These are phyloP conservation scores for Hipparchia sbordonii DNA, from an alignment of 2,888 invertebrate genomes.

Conservation along the genomic window DNA sequence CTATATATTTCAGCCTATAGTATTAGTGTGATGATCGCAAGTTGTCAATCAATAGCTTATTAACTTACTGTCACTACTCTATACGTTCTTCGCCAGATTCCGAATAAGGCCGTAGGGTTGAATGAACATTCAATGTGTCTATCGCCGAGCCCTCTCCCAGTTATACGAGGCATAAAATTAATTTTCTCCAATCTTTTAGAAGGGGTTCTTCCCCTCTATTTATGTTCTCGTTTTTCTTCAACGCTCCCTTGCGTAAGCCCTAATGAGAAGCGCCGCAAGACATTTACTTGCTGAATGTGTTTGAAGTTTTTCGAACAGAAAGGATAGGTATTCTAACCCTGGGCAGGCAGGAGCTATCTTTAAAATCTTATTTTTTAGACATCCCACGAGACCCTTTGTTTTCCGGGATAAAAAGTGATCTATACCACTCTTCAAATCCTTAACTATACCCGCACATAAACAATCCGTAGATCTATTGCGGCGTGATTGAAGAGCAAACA, in stretches of 20 bases:
- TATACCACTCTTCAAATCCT: no score
- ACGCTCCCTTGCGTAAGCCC: slow-evolving; percentile 1
- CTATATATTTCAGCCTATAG: no score
- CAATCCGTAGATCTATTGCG: no score
- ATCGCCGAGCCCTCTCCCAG: slow-evolving; percentile 33
- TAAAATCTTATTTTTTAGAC: no score
- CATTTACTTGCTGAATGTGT: neutral
- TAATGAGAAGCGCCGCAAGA: slow-evolving; percentile 18
- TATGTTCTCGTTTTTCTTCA: slow-evolving; percentile 9
- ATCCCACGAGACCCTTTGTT: no score
- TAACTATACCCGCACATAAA: no score
- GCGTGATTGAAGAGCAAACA: no score
- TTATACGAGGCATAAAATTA: slow-evolving; percentile 50
- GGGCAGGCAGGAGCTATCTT: no score
- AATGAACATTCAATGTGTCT: slow-evolving; percentile 41
- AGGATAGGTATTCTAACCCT: neutral
- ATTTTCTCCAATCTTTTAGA: slow-evolving; percentile 46
- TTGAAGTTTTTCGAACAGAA: neutral
- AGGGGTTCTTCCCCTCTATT: slow-evolving; percentile 17
- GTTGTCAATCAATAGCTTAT: neutral
- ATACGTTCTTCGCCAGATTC: neutral
- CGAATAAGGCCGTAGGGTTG: slow-evolving; percentile 30
- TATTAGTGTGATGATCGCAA: neutral
- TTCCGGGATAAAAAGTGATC: no score
- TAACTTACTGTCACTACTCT: neutral